Evolutionary conservation across 2,797 vertebrate genomes (phyloP).

Genomic region (Synaphobranchus kaupii): DNA sequence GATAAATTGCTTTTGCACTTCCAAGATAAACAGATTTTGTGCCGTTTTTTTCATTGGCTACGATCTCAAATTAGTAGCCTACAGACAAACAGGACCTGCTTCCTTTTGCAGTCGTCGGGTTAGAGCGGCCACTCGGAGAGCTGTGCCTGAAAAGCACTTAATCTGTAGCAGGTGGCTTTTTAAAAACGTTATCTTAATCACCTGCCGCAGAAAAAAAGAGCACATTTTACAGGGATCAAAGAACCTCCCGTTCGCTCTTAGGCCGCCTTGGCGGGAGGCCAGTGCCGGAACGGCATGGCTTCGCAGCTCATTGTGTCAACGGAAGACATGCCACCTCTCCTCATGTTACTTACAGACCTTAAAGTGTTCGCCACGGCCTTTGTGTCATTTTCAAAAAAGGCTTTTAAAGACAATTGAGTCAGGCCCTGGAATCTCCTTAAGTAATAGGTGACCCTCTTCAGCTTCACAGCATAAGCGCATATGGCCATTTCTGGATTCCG

Average conservation of each 20-base stretch:
- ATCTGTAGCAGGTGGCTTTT: constrained; percentile 82
- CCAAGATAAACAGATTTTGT: neutral
- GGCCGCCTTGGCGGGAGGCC: constrained; percentile 65
- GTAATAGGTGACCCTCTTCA: neutral
- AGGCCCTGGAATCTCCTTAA: neutral
- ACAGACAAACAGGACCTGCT: neutral
- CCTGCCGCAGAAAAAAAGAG: constrained; percentile 57
- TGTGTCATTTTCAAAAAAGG: constrained; percentile 10
- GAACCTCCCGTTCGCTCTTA: constrained; percentile 56
- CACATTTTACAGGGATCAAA: constrained; percentile 62
- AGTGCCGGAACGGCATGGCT: constrained; percentile 55
- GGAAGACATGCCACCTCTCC: constrained; percentile 41
- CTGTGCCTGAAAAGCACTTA: constrained; percentile 59
- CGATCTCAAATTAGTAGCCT: neutral
- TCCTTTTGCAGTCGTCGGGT: neutral
- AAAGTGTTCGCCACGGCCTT: neutral
- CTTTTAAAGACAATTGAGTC: neutral
- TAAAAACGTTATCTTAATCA: constrained; percentile 72
- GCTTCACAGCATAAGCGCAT: no score
- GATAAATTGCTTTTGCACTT: neutral
- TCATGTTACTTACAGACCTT: constrained; percentile 13
- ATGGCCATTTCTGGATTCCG: neutral
- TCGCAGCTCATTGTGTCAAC: constrained; percentile 61
- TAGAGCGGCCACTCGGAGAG: constrained; percentile 21
- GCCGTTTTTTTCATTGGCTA: neutral